Evolutionary conservation across 2,113 vertebrate species (phyloP).

Genomic region (Saccopteryx leptura): DNA sequence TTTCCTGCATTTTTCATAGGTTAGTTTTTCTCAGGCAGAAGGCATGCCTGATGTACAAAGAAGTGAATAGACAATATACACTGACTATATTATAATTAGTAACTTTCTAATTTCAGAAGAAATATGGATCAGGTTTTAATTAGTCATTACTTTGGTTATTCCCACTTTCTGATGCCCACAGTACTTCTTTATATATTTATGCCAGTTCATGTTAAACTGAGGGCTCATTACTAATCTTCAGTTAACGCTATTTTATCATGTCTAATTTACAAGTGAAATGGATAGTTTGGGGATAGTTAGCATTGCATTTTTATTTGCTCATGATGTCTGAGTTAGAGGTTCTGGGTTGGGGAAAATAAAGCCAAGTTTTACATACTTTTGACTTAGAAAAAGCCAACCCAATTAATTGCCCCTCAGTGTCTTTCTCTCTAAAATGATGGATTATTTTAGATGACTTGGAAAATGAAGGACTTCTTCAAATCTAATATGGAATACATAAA

Average conservation of each 20-base stretch:
- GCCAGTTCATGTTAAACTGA: background rate
- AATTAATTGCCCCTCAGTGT: background rate
- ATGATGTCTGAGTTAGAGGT: background rate
- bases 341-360: background rate
- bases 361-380: background rate
- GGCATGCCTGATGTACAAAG: background rate
- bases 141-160: background rate
- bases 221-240: background rate
- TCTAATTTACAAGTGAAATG: background rate
- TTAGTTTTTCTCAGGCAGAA: background rate
- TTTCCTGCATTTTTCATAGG: background rate
- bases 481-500: background rate
- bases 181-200: background rate
- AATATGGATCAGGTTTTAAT: conserved; percentile 24
- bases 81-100: background rate
- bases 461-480: background rate
- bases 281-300: background rate
- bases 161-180: background rate
- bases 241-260: background rate
- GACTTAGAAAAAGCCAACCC: background rate
- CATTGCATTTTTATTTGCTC: background rate
- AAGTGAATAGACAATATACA: background rate
- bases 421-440: background rate
- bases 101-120: background rate
- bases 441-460: background rate